Evolutionary conservation across 2,113 vertebrate genomes (phyloP), one percentile per base, ranked within the genome.

Genomic region (Dasyurus viverrinus): DNA sequence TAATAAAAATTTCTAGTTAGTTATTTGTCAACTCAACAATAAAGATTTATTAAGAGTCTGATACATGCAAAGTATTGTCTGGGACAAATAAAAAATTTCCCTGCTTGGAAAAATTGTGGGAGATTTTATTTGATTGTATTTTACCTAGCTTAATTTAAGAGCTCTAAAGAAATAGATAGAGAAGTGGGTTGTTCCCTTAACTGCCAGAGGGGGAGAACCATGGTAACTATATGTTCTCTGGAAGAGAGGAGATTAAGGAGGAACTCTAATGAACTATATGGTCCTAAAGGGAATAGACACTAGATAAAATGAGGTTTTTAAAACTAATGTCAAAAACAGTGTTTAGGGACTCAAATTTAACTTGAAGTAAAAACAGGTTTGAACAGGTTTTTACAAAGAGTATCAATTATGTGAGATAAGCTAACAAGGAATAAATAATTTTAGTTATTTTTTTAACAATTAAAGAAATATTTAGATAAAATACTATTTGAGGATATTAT

Each of bases 1-100:
- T 98, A 98, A 98, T 97, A 98, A 98, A 98, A 98, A 98, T 98
- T 95, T 98, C 98, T 98, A 98, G 97, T 98, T 98, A 97, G 96
- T 98, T 96, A 98, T 98, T 98, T 98, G 98, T 84, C 68, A 84
- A 42, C n/a, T 84, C 16, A 22, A 84, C 68, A 84, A 42, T 42
- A 84, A 84, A 84, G 60, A 42, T 84, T 84, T 84, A 84, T 84
- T 84, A 84, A 84, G 68, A 84, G 36, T 84, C 4, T 84, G 68
- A 7, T 84, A 84, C 2, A 7, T 23, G 36, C 19, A 23, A 84
- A 84, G n/a, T 84, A 84, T 84, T 23, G 36, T 98, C 98, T 98
- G 97, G 97, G 94, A 98, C 92, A 93, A 93, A 53, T 36, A 47
- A 60, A 94, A 95, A 93, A 94, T 89, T 24, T 47, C 60, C 47